Conservation (phyloP, 2,888 invertebrate species). For the Polydrusus cervinus region DNA sequence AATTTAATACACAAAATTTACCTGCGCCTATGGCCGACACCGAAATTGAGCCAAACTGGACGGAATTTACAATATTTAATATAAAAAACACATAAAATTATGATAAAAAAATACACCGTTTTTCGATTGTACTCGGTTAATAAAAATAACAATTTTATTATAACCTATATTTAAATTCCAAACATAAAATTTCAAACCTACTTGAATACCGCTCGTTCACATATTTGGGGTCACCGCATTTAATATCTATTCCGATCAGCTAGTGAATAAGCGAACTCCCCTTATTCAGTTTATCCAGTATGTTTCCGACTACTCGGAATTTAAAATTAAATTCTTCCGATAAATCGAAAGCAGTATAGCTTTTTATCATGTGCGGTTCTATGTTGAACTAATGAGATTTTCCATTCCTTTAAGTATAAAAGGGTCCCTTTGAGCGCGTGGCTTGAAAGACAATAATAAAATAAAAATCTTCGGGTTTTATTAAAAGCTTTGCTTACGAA, state of each 20-base stretch:
- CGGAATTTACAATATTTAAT: too few relatives aligned
- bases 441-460: constrained; percentile 7
- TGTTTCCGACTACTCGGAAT: constrained; percentile 24
- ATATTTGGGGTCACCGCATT: constrained; percentile 15
- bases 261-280: constrained; percentile 22
- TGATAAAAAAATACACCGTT: too few relatives aligned
- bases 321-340: constrained; percentile 25
- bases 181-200: constrained; percentile 18
- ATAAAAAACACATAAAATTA: too few relatives aligned
- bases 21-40: too few relatives aligned
- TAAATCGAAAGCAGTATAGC: constrained; percentile 21
- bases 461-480: neutral
- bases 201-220: constrained; percentile 9
- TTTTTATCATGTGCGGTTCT: constrained; percentile 17
- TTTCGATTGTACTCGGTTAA: neutral
- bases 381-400: constrained; percentile 29
- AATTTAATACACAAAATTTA: too few relatives aligned
- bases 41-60: too few relatives aligned
- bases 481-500: constrained; percentile 1
- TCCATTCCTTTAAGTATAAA: constrained; percentile 34
- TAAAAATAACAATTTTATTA: neutral
- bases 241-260: constrained; percentile 27
- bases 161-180: constrained; percentile 1
- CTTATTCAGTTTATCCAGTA: constrained; percentile 25
- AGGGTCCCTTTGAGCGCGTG: constrained; percentile 10